These are phyloP conservation scores for Callimorpha dominula DNA, from an alignment of 2,888 invertebrate species.

Conservation along the genomic window DNA sequence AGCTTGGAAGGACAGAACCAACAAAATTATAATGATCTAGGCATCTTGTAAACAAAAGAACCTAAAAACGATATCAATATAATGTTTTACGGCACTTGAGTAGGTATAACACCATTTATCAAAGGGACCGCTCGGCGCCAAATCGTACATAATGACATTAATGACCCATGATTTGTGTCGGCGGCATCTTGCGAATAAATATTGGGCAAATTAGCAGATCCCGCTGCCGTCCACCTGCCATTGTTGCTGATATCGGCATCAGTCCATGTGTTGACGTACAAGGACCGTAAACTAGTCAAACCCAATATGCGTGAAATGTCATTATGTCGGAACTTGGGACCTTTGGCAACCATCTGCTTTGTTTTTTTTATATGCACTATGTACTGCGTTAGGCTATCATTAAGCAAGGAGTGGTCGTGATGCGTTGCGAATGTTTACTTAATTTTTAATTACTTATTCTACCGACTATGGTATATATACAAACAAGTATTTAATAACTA, in stretches of 20 bases:
- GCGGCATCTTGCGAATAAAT: conserved; percentile 83
- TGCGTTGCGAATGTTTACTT: conserved; percentile 5
- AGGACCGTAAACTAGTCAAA: conserved; percentile 42
- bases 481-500: background rate
- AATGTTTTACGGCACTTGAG: background rate
- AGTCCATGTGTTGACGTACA: conserved; percentile 71
- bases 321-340: conserved; percentile 59
- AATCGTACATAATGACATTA: conserved; percentile 66
- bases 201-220: conserved; percentile 81
- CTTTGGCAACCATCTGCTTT: conserved; percentile 41
- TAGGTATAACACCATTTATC: conserved; percentile 46
- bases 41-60: background rate
- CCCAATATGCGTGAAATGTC: conserved; percentile 74
- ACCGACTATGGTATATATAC: background rate
- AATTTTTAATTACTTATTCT: conserved; percentile 7
- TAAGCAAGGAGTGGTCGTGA: conserved; percentile 10
- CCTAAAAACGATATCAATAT: background rate
- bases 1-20: background rate
- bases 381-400: conserved; percentile 12
- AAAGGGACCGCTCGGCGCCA: conserved; percentile 72
- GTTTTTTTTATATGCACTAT: conserved; percentile 26
- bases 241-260: conserved; percentile 61
- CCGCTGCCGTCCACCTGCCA: conserved; percentile 75
- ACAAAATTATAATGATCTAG: background rate
- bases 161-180: conserved; percentile 77